These are phyloP conservation scores for Hirundo rustica DNA, from an alignment of 2,797 vertebrate species.

Conservation along the genomic window DNA sequence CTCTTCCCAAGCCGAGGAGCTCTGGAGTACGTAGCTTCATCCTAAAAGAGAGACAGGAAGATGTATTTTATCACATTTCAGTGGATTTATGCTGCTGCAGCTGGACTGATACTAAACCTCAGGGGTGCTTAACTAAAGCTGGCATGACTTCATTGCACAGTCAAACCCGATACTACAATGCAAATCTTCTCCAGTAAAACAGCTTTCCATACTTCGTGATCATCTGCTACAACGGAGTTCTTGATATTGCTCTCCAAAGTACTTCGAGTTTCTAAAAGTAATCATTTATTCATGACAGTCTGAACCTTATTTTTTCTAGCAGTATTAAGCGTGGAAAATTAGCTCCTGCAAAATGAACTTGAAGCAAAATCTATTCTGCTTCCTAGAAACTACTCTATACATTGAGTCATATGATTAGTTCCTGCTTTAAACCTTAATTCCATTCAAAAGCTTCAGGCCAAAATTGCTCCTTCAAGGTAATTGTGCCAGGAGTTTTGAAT, in stretches of 20 bases:
- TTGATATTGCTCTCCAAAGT: not conserved
- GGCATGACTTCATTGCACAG: not conserved
- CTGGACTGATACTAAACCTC: not conserved
- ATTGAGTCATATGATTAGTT: not conserved
- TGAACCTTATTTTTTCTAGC: not conserved
- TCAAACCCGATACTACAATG: not conserved
- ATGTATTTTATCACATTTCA: not conserved
- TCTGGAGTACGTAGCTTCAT: not conserved
- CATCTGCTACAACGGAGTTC: rapidly evolving
- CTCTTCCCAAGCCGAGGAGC: not conserved
- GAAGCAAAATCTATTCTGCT: not conserved
- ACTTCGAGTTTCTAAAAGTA: not conserved
- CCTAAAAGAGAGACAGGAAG: not conserved
- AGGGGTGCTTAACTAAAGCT: not conserved
- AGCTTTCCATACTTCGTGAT: not conserved
- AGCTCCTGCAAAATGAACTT: not conserved
- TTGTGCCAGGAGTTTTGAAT: not conserved
- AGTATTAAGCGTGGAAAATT: not conserved
- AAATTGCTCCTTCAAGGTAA: not conserved
- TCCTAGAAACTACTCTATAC: not conserved
- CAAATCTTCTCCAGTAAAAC: not conserved
- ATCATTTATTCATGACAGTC: not conserved
- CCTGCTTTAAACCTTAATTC: not conserved
- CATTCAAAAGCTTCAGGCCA: not conserved
- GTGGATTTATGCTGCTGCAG: not conserved